Percentiles rank a stretch among this genome's conserved stretches.
phyloP scores from a whole-genome alignment of 1,140 invertebrate species.

The Drosophila kohkoa region DNA sequence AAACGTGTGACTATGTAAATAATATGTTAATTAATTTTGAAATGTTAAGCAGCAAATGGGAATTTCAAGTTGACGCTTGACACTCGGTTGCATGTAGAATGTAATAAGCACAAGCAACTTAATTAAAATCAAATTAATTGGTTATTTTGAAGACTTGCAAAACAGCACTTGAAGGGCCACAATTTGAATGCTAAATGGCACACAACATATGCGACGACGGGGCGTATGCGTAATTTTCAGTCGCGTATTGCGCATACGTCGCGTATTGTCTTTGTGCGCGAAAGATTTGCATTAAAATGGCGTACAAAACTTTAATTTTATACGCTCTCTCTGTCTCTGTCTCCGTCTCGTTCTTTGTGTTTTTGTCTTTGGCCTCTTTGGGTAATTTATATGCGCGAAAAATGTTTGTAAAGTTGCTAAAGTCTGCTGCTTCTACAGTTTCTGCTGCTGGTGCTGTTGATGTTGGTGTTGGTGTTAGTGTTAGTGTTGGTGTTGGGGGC shows the following conservation, averaged over 20 bases:
- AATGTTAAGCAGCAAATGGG: slow-evolving; percentile 19
- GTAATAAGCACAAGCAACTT: slow-evolving; percentile 68
- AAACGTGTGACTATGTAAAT: slow-evolving; percentile 53
- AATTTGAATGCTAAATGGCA: slow-evolving; percentile 11
- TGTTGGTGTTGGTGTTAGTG: slow-evolving; percentile 16
- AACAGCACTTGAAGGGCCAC: slow-evolving; percentile 2
- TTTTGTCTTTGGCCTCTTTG: slow-evolving; percentile 46
- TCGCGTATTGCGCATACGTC: slow-evolving; percentile 67
- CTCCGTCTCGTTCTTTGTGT: slow-evolving; percentile 6
- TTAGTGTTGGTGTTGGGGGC: slow-evolving; percentile 13
- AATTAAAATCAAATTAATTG: slow-evolving; percentile 78
- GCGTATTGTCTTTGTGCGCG: slow-evolving; percentile 53
- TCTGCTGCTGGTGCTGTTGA: slow-evolving; percentile 24
- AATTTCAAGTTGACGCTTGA: slow-evolving; percentile 11
- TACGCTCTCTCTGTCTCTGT: slow-evolving; percentile 20
- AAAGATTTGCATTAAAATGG: slow-evolving; percentile 72
- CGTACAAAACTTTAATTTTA: slow-evolving; percentile 64
- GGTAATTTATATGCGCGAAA: slow-evolving; percentile 74
- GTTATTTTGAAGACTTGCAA: slow-evolving; percentile 31
- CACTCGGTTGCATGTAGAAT: slow-evolving; percentile 48
- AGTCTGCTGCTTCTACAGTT: slow-evolving; percentile 35
- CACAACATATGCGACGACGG: slow-evolving; percentile 17
- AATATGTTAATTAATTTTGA: slow-evolving; percentile 77
- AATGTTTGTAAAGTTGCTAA: slow-evolving; percentile 67
- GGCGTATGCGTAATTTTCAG: slow-evolving; percentile 59